Evolutionary conservation across 2,888 invertebrate species (phyloP).

Genomic region (Leucoma salicis): DNA sequence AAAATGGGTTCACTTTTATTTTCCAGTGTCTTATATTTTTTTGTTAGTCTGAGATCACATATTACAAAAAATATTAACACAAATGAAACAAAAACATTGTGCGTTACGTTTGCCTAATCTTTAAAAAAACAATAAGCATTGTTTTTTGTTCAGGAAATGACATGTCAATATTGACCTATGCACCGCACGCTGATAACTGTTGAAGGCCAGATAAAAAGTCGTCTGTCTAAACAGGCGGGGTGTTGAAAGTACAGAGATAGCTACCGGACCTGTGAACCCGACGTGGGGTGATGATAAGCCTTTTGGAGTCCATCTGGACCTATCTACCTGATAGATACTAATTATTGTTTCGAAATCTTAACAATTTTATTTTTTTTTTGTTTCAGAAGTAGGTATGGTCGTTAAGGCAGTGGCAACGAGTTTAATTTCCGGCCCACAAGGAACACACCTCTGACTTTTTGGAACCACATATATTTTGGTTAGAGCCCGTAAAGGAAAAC

Average conservation of each 20-base stretch:
- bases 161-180: conserved; percentile 6
- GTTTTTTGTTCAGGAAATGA: neutral
- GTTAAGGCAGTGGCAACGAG: too few relatives aligned
- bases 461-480: too few relatives aligned
- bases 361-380: too few relatives aligned
- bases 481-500: too few relatives aligned
- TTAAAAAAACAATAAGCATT: conserved; percentile 1
- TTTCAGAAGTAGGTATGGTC: too few relatives aligned
- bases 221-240: neutral
- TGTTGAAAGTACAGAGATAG: neutral
- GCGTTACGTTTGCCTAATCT: neutral
- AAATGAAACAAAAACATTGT: neutral
- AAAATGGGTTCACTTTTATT: too few relatives aligned
- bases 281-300: conserved; percentile 1
- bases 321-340: too few relatives aligned
- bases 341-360: too few relatives aligned
- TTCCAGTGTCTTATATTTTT: too few relatives aligned
- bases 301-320: neutral
- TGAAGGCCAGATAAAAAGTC: conserved; percentile 21
- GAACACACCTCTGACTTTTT: too few relatives aligned
- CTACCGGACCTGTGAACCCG: conserved; percentile 3
- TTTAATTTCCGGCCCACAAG: too few relatives aligned
- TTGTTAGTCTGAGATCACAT: too few relatives aligned
- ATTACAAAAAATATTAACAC: neutral
- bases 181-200: conserved; percentile 10